phyloP scores from a whole-genome alignment of 2,888 invertebrate genomes.

The Hesperia comma region DNA sequence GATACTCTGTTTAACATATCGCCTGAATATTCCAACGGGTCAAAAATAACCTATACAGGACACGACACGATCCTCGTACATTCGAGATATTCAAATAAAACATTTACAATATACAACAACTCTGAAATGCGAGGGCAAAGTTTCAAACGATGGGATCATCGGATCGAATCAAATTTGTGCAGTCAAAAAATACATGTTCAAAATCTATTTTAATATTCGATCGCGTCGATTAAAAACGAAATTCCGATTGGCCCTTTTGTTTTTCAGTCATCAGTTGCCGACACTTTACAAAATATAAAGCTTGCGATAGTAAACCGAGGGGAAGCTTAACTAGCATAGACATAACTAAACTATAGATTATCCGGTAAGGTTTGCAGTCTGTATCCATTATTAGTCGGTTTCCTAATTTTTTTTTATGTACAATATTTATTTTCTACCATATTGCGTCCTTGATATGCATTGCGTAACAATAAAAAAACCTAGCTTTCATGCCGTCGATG shows the following conservation, averaged over 20 bases:
- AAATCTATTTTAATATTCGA: conserved; percentile 55
- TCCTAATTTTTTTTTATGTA: conserved; percentile 74
- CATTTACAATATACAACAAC: conserved; percentile 67
- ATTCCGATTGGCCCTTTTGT: conserved; percentile 77
- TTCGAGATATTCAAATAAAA: conserved; percentile 57
- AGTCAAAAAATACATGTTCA: conserved; percentile 63
- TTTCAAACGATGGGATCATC: conserved; percentile 60
- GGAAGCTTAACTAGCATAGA: conserved; percentile 80
- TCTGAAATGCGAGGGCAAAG: conserved; percentile 78
- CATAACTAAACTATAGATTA: conserved; percentile 80
- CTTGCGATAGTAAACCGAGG: conserved; percentile 78
- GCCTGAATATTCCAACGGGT: conserved; percentile 75
- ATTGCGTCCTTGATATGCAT: conserved; percentile 84
- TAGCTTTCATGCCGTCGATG: conserved; percentile 77
- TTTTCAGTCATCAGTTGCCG: conserved; percentile 79
- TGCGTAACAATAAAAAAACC: conserved; percentile 84
- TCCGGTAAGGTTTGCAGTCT: conserved; percentile 78
- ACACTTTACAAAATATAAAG: conserved; percentile 69
- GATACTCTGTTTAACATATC: conserved; percentile 69
- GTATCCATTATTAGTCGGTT: conserved; percentile 77
- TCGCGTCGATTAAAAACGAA: conserved; percentile 62
- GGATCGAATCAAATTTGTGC: conserved; percentile 67
- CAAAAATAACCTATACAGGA: conserved; percentile 67
- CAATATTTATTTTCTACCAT: conserved; percentile 84
- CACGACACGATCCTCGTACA: conserved; percentile 53